These are phyloP conservation scores for Tachina lurida DNA, from an alignment of 2,888 invertebrate genomes.

Conservation along the genomic window DNA sequence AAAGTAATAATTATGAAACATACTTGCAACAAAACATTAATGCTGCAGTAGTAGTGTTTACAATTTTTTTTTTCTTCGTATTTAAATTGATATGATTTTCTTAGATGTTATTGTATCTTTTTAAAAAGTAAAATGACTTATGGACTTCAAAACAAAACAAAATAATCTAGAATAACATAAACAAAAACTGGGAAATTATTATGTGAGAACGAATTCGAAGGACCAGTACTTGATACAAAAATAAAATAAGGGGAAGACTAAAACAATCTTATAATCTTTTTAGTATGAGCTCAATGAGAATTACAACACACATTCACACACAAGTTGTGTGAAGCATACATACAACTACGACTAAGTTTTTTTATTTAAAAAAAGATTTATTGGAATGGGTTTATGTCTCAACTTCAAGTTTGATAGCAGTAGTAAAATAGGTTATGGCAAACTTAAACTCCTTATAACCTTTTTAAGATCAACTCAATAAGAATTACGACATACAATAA, in stretches of 20 bases:
- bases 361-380: too few species aligned
- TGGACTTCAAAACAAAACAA: slow-evolving; percentile 64
- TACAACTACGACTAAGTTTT: too few species aligned
- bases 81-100: slow-evolving; percentile 61
- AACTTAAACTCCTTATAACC: too few species aligned
- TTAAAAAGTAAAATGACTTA: slow-evolving; percentile 47
- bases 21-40: slow-evolving; percentile 57
- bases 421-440: too few species aligned
- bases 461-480: too few species aligned
- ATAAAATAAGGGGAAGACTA: not conserved
- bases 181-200: slow-evolving; percentile 24
- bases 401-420: too few species aligned
- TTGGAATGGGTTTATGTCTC: too few species aligned
- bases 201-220: not conserved
- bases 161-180: slow-evolving; percentile 54
- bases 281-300: not conserved
- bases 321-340: too few species aligned
- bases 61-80: slow-evolving; percentile 7
- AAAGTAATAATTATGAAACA: slow-evolving; percentile 67
- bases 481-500: too few species aligned
- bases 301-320: too few species aligned
- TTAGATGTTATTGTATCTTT: slow-evolving; percentile 29
- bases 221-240: slow-evolving; percentile 1
- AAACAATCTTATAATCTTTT: not conserved
- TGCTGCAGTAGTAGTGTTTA: slow-evolving; percentile 7